These are phyloP conservation scores for Troides aeacus DNA, from an alignment of 2,888 invertebrate genomes.

Conservation along the genomic window DNA sequence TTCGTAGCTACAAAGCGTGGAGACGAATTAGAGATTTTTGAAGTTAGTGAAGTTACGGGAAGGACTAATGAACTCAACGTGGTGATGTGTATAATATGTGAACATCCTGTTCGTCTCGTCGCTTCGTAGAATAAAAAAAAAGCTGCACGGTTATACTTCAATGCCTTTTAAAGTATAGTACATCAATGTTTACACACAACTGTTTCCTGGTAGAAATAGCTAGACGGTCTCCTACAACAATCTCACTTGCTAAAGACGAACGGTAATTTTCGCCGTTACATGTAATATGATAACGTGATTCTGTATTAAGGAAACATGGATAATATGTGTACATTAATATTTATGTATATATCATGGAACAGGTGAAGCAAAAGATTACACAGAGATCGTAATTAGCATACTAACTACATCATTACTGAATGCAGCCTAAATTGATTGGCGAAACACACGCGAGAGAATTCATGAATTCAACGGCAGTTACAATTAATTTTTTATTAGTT, in stretches of 20 bases:
- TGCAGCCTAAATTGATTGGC: slow-evolving; percentile 41
- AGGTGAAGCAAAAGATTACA: slow-evolving; percentile 39
- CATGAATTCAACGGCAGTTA: slow-evolving; percentile 25
- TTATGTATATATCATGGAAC: slow-evolving; percentile 24
- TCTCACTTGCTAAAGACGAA: neutral
- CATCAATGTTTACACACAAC: neutral
- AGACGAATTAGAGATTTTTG: too few relatives aligned
- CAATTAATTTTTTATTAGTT: slow-evolving; percentile 7
- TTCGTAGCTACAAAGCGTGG: too few relatives aligned
- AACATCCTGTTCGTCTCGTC: too few relatives aligned
- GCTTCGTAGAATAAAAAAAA: too few relatives aligned
- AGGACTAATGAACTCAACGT: too few relatives aligned
- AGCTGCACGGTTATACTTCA: too few relatives aligned
- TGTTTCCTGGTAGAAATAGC: neutral
- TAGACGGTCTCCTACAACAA: neutral
- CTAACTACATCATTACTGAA: slow-evolving; percentile 44
- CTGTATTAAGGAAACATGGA: slow-evolving; percentile 13
- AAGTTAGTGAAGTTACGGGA: too few relatives aligned
- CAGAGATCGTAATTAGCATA: slow-evolving; percentile 39
- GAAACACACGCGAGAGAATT: slow-evolving; percentile 42
- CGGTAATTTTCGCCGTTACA: neutral
- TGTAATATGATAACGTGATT: slow-evolving; percentile 5
- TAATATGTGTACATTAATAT: slow-evolving; percentile 8
- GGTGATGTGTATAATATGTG: too few relatives aligned
- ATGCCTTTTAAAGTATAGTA: too few relatives aligned